A percentile compares a stretch with the other conserved stretches of the same genome.
Conservation (phyloP, 2,113 vertebrate species). For the Diglossa brunneiventris region DNA sequence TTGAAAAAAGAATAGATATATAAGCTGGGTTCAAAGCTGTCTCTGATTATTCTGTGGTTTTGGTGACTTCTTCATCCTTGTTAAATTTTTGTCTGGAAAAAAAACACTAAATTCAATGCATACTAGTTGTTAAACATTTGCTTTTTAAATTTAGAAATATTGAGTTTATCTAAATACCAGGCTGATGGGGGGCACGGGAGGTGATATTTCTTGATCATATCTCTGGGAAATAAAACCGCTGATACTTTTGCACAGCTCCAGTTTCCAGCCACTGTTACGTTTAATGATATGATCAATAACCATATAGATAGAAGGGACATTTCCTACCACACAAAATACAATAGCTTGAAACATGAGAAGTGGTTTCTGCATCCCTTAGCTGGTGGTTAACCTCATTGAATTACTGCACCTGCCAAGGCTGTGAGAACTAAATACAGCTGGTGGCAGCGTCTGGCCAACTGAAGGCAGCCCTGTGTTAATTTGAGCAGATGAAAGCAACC, state of each 20-base stretch:
- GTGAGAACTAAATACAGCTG: slow-evolving; percentile 67
- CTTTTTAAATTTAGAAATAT: not conserved
- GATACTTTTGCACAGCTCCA: not conserved
- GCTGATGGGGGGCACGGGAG: not conserved
- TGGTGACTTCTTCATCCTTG: not conserved
- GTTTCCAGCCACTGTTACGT: slow-evolving; percentile 50
- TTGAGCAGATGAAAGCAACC: slow-evolving; percentile 49
- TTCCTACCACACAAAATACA: slow-evolving; percentile 62
- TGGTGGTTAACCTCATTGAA: slow-evolving; percentile 58
- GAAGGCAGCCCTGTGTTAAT: slow-evolving; percentile 44
- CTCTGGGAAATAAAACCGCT: slow-evolving; percentile 33
- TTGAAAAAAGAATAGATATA: not conserved
- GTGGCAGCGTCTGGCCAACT: slow-evolving; percentile 26
- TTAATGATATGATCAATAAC: slow-evolving; percentile 65
- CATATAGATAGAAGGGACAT: slow-evolving; percentile 44
- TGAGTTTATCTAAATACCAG: not conserved
- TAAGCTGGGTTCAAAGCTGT: not conserved
- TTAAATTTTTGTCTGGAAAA: not conserved
- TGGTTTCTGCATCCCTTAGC: slow-evolving; percentile 44
- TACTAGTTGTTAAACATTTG: not conserved
- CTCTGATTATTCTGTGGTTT: not conserved
- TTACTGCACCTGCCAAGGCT: slow-evolving; percentile 63
- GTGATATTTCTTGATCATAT: not conserved
- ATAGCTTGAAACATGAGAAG: slow-evolving; percentile 40
- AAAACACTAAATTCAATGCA: not conserved